Base-by-base conservation (phyloP, 1,140 invertebrate genomes). In the Mesaphorura yosii region DNA sequence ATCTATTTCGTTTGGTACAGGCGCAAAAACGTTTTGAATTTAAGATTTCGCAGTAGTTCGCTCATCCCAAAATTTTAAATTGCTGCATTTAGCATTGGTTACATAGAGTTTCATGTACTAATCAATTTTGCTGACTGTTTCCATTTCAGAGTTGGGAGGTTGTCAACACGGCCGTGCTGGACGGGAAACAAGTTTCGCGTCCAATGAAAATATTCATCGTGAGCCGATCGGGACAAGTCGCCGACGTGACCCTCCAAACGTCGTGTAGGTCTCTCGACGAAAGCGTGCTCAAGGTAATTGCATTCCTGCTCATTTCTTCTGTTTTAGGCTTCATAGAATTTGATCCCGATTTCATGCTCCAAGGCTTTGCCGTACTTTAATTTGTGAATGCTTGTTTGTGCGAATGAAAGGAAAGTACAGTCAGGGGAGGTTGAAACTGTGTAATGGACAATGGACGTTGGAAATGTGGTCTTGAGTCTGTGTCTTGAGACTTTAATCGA, bases 161-260 rank as follows among this genome's bases (percentile, higher is more conserved):
- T 15, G 77, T 98, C 68, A 98, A 98, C 73, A 92, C 89, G 2
- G 93, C 93, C 0, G 85, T 95, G 50, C 73, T 98, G 59, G 95
- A 91, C 0, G 91, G 91, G 1, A 80, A 84, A 29, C 88, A 92
- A 72, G 86, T 95, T 47, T 89, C 88, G 2, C 86, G 91, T 63
- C 85, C 89, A 4, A 88, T 98, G 83, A 89, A 90, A 70, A 85
- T 98, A 38, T 88, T 92, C 67, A 88, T 92, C 58, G 88, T 97
- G 1, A 91, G 86, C 28, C 86, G 93, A 67, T 84, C 86, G 0
- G 91, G 91, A 25, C 86, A 88, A 70, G 83, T 95, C 1, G 87
- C 86, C 50, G 92, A 97, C 69, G 89, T 97, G 39, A 95, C 92
- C 12, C 72, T 91, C n/a, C 86, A 94, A 68, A 87, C 89, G 41